Evolutionary conservation across 2,797 vertebrate species (phyloP).

Genomic region (Parauchenoglanis punctatus): DNA sequence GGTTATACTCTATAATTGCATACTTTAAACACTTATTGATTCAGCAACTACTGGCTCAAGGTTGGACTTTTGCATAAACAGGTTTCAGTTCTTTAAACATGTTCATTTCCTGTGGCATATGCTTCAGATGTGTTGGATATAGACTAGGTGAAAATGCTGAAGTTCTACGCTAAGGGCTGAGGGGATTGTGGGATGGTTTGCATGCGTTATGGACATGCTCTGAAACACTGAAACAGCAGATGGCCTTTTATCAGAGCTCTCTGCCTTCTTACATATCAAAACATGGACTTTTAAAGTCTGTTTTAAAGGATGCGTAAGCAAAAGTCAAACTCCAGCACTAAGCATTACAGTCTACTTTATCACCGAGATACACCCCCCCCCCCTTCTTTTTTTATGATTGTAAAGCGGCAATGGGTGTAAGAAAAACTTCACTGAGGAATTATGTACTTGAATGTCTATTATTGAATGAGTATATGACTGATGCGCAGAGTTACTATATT

Average conservation of each 20-base stretch:
- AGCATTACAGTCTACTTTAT: neutral
- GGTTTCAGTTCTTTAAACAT: neutral
- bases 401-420: neutral
- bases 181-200: neutral
- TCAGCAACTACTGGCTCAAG: neutral
- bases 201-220: neutral
- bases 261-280: neutral
- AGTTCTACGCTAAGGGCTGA: neutral
- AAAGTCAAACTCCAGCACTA: neutral
- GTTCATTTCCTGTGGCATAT: neutral
- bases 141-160: neutral
- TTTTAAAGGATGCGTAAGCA: neutral
- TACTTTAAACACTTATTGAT: neutral
- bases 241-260: neutral
- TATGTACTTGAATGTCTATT: neutral
- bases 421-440: neutral
- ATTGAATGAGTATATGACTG: constrained; percentile 62
- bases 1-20: neutral
- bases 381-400: neutral
- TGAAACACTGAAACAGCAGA: neutral
- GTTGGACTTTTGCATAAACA: neutral
- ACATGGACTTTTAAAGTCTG: neutral
- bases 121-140: neutral
- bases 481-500: constrained; percentile 60
- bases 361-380: neutral